These are phyloP conservation scores for Pachypeltis micranthus DNA, from an alignment of 1,140 invertebrate genomes.

Conservation along the genomic window DNA sequence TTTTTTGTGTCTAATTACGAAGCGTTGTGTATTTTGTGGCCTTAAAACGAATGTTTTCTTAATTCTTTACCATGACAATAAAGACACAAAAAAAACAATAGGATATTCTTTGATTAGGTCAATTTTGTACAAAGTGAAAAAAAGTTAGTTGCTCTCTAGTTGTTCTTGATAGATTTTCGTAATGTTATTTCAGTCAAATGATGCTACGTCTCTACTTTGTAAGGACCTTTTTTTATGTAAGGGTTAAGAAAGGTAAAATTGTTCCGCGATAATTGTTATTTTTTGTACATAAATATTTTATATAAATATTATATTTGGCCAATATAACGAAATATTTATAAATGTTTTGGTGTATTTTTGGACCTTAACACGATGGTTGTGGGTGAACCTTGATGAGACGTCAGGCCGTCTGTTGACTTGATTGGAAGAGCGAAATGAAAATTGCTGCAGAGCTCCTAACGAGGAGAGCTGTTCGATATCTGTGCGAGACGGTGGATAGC, in stretches of 20 bases:
- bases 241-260: conserved; percentile 21
- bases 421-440: too few relatives aligned
- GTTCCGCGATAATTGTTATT: conserved; percentile 20
- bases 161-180: conserved; percentile 12
- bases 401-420: too few relatives aligned
- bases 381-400: too few relatives aligned
- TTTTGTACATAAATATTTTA: conserved; percentile 23
- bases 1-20: too few relatives aligned
- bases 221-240: conserved; percentile 11
- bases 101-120: conserved; percentile 8
- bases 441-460: too few relatives aligned
- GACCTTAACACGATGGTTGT: too few relatives aligned
- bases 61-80: conserved; percentile 15
- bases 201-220: conserved; percentile 15
- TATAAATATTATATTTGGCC: conserved; percentile 23
- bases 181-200: conserved; percentile 20
- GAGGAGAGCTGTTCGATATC: too few relatives aligned
- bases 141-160: conserved; percentile 17
- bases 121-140: conserved; percentile 19
- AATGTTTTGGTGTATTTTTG: conserved; percentile 2
- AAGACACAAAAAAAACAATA: background rate
- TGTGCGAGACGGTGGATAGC: too few relatives aligned
- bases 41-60: conserved; percentile 2
- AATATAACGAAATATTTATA: conserved; percentile 22
- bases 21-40: conserved; percentile 5